Evolutionary conservation across 1,140 invertebrate species (phyloP).

Genomic region (Heliconius eleuchia): DNA sequence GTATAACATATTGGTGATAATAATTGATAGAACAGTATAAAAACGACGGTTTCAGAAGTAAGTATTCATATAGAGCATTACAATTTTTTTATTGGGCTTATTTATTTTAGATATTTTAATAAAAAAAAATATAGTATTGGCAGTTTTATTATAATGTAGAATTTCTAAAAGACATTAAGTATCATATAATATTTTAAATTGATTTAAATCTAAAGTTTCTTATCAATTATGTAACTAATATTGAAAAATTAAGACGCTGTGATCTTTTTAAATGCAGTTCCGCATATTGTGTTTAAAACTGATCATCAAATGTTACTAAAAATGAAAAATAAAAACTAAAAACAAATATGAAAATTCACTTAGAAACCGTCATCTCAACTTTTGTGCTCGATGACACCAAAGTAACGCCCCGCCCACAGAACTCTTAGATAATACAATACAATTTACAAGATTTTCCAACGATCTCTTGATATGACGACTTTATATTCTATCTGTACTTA

Average conservation of each 20-base stretch:
- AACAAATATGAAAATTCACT: neutral
- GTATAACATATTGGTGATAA: neutral
- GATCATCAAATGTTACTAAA: too few species aligned
- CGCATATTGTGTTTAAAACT: too few species aligned
- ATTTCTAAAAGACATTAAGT: too few species aligned
- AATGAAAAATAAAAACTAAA: too few species aligned
- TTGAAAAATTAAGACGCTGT: too few species aligned
- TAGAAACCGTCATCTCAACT: neutral
- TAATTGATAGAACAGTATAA: neutral
- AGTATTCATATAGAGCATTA: neutral
- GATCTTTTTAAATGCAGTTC: too few species aligned
- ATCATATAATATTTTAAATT: too few species aligned
- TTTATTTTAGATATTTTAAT: neutral
- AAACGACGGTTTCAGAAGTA: neutral
- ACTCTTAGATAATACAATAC: neutral
- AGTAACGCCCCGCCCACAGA: neutral
- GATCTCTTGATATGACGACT: conserved; percentile 64
- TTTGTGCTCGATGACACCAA: conserved; percentile 7
- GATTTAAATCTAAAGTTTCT: too few species aligned
- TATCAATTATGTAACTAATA: too few species aligned
- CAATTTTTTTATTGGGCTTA: neutral
- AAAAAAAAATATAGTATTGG: neutral
- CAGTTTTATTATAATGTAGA: too few species aligned
- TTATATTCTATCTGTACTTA: conserved; percentile 74
- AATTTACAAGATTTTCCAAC: neutral